phyloP scores from a whole-genome alignment of 2,797 vertebrate genomes.

The Lacerta agilis region DNA sequence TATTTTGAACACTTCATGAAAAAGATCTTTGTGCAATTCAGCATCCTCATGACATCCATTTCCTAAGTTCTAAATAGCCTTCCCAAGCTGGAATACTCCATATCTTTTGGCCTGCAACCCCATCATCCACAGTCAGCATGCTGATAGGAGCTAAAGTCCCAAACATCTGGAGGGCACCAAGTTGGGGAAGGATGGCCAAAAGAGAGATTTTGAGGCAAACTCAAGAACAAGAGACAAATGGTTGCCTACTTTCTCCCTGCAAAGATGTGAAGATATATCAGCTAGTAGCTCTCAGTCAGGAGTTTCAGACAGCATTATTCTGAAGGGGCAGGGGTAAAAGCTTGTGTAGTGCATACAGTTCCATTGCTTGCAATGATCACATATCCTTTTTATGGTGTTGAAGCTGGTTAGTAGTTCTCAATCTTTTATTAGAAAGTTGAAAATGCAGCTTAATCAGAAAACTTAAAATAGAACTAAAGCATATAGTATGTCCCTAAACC shows the following conservation, averaged over 20 bases:
- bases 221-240: not conserved
- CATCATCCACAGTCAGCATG: too few relatives aligned
- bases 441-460: too few relatives aligned
- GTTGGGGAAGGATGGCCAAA: too few relatives aligned
- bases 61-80: not conserved
- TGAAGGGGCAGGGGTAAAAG: not conserved
- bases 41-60: not conserved
- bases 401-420: too few relatives aligned
- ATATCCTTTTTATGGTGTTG: too few relatives aligned
- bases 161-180: too few relatives aligned
- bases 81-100: too few relatives aligned
- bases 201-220: not conserved
- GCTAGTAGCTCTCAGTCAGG: not conserved
- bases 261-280: not conserved
- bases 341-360: not conserved
- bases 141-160: not conserved
- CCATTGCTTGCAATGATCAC: not conserved
- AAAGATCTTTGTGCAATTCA: not conserved
- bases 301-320: not conserved
- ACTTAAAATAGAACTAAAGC: too few relatives aligned
- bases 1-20: not conserved
- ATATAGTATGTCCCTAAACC: too few relatives aligned
- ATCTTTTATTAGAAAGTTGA: too few relatives aligned
- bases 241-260: not conserved
- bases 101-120: too few relatives aligned